Percentiles rank a stretch among this genome's conserved stretches.
phyloP scores from a whole-genome alignment of 2,113 vertebrate species.

The Indicator maculatus region DNA sequence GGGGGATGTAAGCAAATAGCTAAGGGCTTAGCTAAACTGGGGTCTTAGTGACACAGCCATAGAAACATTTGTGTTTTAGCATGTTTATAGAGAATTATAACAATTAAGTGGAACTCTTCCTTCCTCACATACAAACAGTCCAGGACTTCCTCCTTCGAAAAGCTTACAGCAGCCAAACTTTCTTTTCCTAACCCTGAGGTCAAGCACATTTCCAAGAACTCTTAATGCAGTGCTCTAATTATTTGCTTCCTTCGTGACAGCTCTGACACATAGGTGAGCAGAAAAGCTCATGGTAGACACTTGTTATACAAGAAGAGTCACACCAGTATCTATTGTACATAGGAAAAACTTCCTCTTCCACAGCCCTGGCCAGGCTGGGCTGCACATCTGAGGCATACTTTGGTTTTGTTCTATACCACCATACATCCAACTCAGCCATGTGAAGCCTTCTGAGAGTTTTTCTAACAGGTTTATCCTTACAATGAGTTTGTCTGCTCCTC shows the following conservation, averaged over 20 bases:
- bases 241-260: background rate
- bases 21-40: conserved; percentile 45
- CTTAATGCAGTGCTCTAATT: background rate
- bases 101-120: conserved; percentile 61
- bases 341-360: background rate
- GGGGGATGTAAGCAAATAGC: conserved; percentile 58
- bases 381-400: background rate
- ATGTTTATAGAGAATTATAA: conserved; percentile 63
- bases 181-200: conserved; percentile 30
- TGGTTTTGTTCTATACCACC: background rate
- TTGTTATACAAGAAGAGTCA: background rate
- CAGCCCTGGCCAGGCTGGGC: background rate
- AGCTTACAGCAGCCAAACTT: conserved; percentile 46
- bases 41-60: conserved; percentile 48
- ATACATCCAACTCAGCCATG: rapidly evolving
- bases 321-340: background rate
- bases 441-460: background rate
- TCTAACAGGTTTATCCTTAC: background rate
- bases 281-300: background rate
- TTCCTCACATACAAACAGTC: conserved; percentile 52
- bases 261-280: background rate
- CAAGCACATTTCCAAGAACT: conserved; percentile 52
- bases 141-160: conserved; percentile 33
- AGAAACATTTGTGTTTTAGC: conserved; percentile 65
- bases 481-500: background rate